These are phyloP conservation scores for Bubo scandiacus DNA, from an alignment of 2,113 vertebrate species.

Conservation along the genomic window DNA sequence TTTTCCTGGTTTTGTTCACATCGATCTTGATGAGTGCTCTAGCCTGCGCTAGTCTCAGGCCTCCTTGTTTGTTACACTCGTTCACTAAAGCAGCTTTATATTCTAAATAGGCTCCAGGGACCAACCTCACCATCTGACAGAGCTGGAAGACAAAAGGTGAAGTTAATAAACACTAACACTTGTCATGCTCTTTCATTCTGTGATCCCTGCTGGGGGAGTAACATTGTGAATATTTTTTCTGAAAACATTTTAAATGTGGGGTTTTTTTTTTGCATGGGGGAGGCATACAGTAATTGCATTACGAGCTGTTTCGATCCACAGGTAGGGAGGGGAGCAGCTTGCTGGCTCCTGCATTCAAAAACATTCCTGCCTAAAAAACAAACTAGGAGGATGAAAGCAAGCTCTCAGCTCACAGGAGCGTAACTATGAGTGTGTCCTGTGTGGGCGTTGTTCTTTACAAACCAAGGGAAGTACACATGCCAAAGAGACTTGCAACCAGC, in stretches of 20 bases:
- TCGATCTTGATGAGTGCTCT: constrained; percentile 98
- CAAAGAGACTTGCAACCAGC: neutral
- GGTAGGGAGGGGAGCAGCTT: constrained; percentile 57
- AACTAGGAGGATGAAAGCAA: neutral
- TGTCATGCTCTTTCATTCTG: neutral
- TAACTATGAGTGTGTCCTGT: neutral
- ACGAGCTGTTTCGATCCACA: constrained; percentile 12
- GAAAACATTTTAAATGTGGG: neutral
- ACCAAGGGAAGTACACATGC: neutral
- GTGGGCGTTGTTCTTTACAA: constrained; percentile 30
- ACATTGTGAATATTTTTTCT: neutral
- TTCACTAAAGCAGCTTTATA: constrained; percentile 95
- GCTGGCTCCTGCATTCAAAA: constrained; percentile 22
- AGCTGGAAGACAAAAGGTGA: constrained; percentile 79
- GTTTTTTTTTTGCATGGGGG: neutral
- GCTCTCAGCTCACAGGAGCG: neutral
- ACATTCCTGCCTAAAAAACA: constrained; percentile 13
- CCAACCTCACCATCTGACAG: constrained; percentile 96
- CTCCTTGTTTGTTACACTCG: constrained; percentile 94
- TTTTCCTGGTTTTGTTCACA: constrained; percentile 98
- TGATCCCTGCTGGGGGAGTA: constrained; percentile 1
- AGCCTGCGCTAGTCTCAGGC: constrained; percentile 92
- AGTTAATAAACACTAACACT: constrained; percentile 60
- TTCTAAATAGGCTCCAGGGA: constrained; percentile 97
- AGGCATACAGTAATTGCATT: neutral